Percentiles rank a stretch among this genome's conserved stretches.
These are phyloP conservation scores for Micromys minutus DNA, from an alignment of 2,113 vertebrate genomes.

Conservation along the genomic window DNA sequence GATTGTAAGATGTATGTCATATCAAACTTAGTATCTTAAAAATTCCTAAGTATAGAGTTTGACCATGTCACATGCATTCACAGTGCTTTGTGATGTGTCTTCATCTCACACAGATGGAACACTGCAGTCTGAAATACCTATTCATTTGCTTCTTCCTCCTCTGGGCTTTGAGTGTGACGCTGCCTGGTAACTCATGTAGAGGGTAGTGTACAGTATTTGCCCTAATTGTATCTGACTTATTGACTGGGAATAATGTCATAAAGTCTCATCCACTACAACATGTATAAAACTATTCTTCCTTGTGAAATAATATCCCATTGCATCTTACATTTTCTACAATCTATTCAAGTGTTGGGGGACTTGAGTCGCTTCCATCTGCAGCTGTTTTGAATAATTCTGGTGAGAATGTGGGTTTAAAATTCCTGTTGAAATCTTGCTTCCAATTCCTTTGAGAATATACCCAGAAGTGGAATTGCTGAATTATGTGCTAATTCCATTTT, in stretches of 20 bases:
- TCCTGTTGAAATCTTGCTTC: neutral
- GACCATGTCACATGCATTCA: neutral
- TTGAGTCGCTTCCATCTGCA: neutral
- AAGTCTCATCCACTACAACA: neutral
- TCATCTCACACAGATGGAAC: neutral
- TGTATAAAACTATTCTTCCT: neutral
- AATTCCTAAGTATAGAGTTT: neutral
- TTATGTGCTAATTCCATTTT: neutral
- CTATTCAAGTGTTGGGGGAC: neutral
- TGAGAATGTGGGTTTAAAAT: neutral
- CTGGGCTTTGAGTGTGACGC: neutral
- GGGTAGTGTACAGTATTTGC: neutral
- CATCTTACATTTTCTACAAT: neutral
- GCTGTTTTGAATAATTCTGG: constrained; percentile 1
- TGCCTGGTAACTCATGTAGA: neutral
- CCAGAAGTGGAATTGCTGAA: neutral
- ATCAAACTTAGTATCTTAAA: neutral
- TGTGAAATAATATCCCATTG: neutral
- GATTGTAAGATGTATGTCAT: neutral
- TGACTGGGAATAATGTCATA: neutral
- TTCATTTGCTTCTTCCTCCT: neutral
- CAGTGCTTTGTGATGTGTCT: neutral
- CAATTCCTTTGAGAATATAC: neutral
- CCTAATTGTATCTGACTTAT: neutral
- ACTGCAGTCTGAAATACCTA: neutral